Base-by-base conservation (phyloP, 2,113 vertebrate genomes). In the Hydrochoerus hydrochaeris region DNA sequence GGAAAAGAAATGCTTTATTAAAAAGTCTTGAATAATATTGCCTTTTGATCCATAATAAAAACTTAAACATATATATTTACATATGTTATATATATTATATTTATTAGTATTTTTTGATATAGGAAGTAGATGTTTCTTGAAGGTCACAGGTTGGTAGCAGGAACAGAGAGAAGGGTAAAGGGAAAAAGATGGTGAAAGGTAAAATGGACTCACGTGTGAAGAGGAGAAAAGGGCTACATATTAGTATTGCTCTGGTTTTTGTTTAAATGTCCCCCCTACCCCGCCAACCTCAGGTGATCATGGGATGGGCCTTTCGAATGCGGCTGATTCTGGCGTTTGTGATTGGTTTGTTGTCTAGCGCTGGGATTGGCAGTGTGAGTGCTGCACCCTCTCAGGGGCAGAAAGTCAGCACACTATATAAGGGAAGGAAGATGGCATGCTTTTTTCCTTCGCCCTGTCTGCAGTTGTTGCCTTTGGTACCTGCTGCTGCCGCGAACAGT, bases 11-110 rank as follows among this genome's bases (percentile, higher is more conserved):
- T 63, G 5, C 4, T 85, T 7, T 77, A n/a, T 77, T 44, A 73
- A 92, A 71, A 82, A 77, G 4, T 63, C 17, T 88, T 54, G 28
- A 93, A 67, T 69, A 93, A 86, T 88, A 96, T 63, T 24, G 38
- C 90, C 20, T n/a, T 90, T 92, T 91, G 20, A 62, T 46, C 30
- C 44, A 75, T 75, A 87, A 71, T 13, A 11, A 80, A 91, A 87
- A 84, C 26, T 88, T 83, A 67, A 2, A 87, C 65, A 2, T 71
- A 57, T 88, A 0, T 41, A 41, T 91, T 87, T n/a, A n/a, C n/a
- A n/a, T n/a, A n/a, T n/a, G n/a, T n/a, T n/a, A 2, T 71, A 57
- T 88, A 0, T 41, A 41, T 91, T 87, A 2, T 71, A 57, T 88
- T 0, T 41, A 41, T 91, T 87, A 92, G 9, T 77, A 69, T 69